Conservation (phyloP, 1,140 invertebrate genomes). For the Drosophila gunungcola region DNA sequence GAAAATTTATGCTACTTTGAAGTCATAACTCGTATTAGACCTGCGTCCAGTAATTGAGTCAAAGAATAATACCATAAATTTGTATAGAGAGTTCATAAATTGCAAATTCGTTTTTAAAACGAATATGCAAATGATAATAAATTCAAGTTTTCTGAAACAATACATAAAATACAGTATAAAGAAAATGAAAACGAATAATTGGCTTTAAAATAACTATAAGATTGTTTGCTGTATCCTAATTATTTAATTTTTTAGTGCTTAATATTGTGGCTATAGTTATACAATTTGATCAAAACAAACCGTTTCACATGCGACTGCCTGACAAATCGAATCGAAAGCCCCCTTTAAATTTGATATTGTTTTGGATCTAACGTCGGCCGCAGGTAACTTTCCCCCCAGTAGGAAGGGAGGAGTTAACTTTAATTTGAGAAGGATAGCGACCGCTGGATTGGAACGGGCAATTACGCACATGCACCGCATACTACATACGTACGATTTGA, state of each 20-base stretch:
- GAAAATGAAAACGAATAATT: neutral
- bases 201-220: neutral
- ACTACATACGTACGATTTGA: neutral
- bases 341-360: constrained; percentile 18
- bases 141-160: constrained; percentile 11
- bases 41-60: constrained; percentile 25
- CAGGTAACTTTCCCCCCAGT: constrained; percentile 26
- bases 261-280: constrained; percentile 5
- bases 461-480: constrained; percentile 67
- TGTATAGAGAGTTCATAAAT: constrained; percentile 37
- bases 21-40: constrained; percentile 45
- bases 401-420: constrained; percentile 28
- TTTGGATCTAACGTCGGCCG: constrained; percentile 31
- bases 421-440: constrained; percentile 63
- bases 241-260: constrained; percentile 1
- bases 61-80: constrained; percentile 52
- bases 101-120: neutral
- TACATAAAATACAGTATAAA: neutral
- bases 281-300: constrained; percentile 21
- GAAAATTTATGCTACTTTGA: constrained; percentile 23
- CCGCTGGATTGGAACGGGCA: constrained; percentile 34
- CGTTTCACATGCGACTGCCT: neutral
- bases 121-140: constrained; percentile 16
- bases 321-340: constrained; percentile 2
- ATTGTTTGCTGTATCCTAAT: neutral